phyloP scores from a whole-genome alignment of 2,888 invertebrate genomes.

The Orchesella flavescens region DNA sequence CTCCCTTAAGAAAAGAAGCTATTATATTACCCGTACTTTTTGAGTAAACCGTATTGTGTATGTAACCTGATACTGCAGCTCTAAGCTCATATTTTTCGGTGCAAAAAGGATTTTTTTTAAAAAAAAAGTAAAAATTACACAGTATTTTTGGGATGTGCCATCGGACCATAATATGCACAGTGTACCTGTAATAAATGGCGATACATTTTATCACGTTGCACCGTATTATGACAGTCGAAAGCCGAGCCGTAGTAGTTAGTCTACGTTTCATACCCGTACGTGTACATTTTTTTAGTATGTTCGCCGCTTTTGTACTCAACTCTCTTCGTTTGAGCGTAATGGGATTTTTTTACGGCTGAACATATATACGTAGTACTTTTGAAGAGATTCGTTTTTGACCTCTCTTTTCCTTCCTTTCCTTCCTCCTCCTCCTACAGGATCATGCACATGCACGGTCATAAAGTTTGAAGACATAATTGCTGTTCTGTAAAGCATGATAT shows the following conservation, averaged over 20 bases:
- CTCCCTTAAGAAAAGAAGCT: not conserved
- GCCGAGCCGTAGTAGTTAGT: too few relatives aligned
- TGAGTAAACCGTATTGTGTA: constrained; percentile 17
- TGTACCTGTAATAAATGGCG: constrained; percentile 10
- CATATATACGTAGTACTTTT: not conserved
- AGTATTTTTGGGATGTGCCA: constrained; percentile 23
- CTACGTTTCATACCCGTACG: not conserved
- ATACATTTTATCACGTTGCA: constrained; percentile 45
- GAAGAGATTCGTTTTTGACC: constrained; percentile 15
- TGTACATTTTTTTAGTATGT: constrained; percentile 25
- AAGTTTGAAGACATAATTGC: constrained; percentile 60
- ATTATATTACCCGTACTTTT: not conserved
- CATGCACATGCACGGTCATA: constrained; percentile 43
- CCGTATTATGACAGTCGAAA: constrained; percentile 23
- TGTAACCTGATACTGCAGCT: not conserved
- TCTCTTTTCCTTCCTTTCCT: constrained; percentile 13
- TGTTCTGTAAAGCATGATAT: constrained; percentile 54
- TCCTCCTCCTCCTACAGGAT: constrained; percentile 17
- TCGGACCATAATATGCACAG: not conserved
- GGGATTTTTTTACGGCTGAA: constrained; percentile 35
- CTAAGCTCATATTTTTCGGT: not conserved
- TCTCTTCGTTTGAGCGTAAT: constrained; percentile 46
- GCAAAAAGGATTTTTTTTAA: constrained; percentile 21
- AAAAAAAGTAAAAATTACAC: constrained; percentile 19
- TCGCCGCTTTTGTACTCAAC: constrained; percentile 2